Percentiles rank a stretch among this genome's conserved stretches.
Conservation (phyloP, 1,140 invertebrate genomes). For the Drosophila erecta region DNA sequence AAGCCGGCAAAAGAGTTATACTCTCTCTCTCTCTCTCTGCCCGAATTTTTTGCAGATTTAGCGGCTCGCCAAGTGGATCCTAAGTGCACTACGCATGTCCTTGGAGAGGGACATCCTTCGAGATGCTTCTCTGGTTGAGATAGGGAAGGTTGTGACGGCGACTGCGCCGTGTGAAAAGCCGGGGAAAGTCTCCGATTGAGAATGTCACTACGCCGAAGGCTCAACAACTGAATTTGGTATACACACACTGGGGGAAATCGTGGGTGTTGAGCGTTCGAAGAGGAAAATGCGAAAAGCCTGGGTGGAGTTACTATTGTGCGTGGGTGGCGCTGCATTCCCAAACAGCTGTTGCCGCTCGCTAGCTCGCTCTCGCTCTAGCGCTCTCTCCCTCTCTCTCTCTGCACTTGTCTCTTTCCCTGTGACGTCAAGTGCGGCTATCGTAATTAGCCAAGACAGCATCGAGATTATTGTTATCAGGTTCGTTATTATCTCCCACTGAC, state of each 20-base stretch:
- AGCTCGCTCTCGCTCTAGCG: neutral
- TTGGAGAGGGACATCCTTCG: neutral
- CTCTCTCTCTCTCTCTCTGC: constrained; percentile 1
- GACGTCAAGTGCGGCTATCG: constrained; percentile 54
- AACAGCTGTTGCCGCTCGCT: constrained; percentile 63
- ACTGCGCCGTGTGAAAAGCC: constrained; percentile 53
- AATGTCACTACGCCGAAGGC: constrained; percentile 38
- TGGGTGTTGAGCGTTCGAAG: neutral
- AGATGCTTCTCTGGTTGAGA: neutral
- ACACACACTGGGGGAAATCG: constrained; percentile 18
- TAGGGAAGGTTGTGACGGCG: constrained; percentile 31
- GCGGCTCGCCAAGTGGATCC: constrained; percentile 40
- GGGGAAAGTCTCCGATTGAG: constrained; percentile 37
- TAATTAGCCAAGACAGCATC: constrained; percentile 59
- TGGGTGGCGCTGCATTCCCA: constrained; percentile 57
- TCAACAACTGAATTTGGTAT: constrained; percentile 70
- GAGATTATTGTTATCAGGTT: constrained; percentile 13
- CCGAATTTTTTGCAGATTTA: constrained; percentile 55
- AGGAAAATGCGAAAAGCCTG: neutral
- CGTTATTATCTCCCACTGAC: constrained; percentile 7
- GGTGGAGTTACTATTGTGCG: constrained; percentile 20
- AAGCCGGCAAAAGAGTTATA: constrained; percentile 44
- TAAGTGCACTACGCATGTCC: constrained; percentile 27
- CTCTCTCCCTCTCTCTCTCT: neutral
- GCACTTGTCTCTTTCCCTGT: constrained; percentile 17